These are phyloP conservation scores for Blastobasis lacticolella DNA, from an alignment of 2,888 invertebrate genomes.

Conservation along the genomic window DNA sequence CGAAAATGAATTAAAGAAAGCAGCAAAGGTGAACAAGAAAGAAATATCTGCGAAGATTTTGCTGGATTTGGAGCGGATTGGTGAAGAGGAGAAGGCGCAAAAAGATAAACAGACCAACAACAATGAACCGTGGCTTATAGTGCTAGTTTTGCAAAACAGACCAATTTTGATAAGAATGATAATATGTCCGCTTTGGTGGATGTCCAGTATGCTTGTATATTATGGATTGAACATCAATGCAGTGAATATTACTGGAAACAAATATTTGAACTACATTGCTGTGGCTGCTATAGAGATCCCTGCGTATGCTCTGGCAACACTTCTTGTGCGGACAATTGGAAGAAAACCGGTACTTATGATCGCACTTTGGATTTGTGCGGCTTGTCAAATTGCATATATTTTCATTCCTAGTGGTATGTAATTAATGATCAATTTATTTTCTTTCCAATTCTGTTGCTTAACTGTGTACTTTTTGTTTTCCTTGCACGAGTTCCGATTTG, in stretches of 20 bases:
- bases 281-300: conserved; percentile 79
- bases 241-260: conserved; percentile 76
- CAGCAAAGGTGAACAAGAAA: conserved; percentile 75
- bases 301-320: conserved; percentile 74
- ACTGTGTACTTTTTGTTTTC: too few species aligned
- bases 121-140: conserved; percentile 50
- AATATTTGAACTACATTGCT: conserved; percentile 77
- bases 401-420: conserved; percentile 64
- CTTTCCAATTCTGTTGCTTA: conserved; percentile 11
- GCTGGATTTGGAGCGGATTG: conserved; percentile 26
- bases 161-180: conserved; percentile 33
- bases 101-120: conserved; percentile 40
- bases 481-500: too few species aligned
- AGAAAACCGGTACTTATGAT: conserved; percentile 72
- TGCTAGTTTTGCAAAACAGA: conserved; percentile 40
- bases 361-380: conserved; percentile 73
- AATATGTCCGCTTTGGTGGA: conserved; percentile 74
- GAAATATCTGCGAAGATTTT: conserved; percentile 40
- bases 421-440: too few species aligned
- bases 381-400: conserved; percentile 71
- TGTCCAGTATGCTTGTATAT: conserved; percentile 78
- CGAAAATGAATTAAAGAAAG: conserved; percentile 72
- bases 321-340: conserved; percentile 73
- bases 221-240: conserved; percentile 80
- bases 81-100: conserved; percentile 29